These are phyloP conservation scores for Pheosia tremula DNA, from an alignment of 2,888 invertebrate species.

Conservation along the genomic window DNA sequence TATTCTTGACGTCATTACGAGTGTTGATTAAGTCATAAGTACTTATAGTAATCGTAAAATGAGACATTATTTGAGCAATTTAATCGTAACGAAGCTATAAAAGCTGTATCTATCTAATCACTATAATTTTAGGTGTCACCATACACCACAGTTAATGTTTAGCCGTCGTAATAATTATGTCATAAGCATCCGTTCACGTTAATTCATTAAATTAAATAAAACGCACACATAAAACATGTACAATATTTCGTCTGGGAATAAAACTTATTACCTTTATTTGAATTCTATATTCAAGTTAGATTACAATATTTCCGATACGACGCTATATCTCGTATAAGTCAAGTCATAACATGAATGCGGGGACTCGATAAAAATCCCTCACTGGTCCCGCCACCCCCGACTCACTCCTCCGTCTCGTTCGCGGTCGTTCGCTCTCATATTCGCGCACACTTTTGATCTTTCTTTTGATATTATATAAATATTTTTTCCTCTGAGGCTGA, in stretches of 20 bases:
- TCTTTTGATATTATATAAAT: conserved; percentile 73
- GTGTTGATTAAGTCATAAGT: background rate
- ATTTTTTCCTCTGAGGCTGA: conserved; percentile 65
- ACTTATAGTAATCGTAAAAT: background rate
- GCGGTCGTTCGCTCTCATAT: conserved; percentile 45
- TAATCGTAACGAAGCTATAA: conserved; percentile 1
- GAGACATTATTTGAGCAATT: background rate
- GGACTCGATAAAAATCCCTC: conserved; percentile 65
- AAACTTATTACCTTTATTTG: conserved; percentile 63
- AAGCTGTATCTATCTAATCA: conserved; percentile 2
- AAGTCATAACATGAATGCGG: conserved; percentile 60
- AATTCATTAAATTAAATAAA: conserved; percentile 42
- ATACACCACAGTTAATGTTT: conserved; percentile 2
- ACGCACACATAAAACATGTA: conserved; percentile 49
- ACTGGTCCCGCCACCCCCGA: conserved; percentile 48
- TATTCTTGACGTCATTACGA: background rate
- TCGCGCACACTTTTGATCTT: conserved; percentile 71
- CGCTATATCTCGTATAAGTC: conserved; percentile 57
- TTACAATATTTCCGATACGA: conserved; percentile 67
- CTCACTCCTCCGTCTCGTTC: conserved; percentile 44
- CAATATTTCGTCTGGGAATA: conserved; percentile 52
- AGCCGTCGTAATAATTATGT: conserved; percentile 16
- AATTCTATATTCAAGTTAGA: conserved; percentile 64
- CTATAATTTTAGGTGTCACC: conserved; percentile 9
- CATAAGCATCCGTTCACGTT: conserved; percentile 37